These are phyloP conservation scores for Cremastobaeus sp. DNA, from an alignment of 2,888 invertebrate genomes.

Conservation along the genomic window DNA sequence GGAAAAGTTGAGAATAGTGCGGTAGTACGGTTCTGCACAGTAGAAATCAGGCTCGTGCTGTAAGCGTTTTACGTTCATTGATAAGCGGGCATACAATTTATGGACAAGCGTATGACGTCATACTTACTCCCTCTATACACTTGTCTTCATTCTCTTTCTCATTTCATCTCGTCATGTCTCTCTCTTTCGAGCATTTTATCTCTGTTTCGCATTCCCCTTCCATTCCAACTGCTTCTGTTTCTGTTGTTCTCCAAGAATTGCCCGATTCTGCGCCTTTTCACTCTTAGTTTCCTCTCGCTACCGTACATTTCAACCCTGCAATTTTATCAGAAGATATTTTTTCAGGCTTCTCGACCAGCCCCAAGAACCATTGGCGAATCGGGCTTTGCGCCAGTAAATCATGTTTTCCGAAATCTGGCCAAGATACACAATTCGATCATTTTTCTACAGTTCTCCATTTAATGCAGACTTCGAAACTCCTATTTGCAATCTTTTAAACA, in stretches of 20 bases:
- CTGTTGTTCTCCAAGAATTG: slow-evolving; percentile 18
- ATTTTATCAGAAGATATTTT: no score
- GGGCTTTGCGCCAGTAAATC: no score
- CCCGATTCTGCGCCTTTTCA: slow-evolving; percentile 45
- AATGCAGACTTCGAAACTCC: no score
- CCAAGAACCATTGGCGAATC: no score
- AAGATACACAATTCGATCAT: no score
- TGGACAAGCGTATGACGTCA: slow-evolving; percentile 57
- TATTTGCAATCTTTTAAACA: no score
- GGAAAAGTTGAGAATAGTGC: no score
- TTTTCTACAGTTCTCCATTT: no score
- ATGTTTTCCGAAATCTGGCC: no score
- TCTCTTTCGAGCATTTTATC: neutral
- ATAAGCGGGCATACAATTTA: slow-evolving; percentile 68
- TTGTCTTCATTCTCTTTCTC: neutral
- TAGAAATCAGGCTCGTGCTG: slow-evolving; percentile 61
- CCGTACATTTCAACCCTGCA: slow-evolving; percentile 27
- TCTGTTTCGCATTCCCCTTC: neutral
- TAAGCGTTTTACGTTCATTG: slow-evolving; percentile 75
- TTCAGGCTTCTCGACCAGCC: no score
- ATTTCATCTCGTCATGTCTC: neutral
- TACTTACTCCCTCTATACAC: slow-evolving; percentile 8
- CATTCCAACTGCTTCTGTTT: neutral
- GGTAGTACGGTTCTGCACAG: no score
- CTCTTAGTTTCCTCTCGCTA: slow-evolving; percentile 22